Evolutionary conservation across 2,797 vertebrate species (phyloP).

Genomic region (Hemitrygon akajei): DNA sequence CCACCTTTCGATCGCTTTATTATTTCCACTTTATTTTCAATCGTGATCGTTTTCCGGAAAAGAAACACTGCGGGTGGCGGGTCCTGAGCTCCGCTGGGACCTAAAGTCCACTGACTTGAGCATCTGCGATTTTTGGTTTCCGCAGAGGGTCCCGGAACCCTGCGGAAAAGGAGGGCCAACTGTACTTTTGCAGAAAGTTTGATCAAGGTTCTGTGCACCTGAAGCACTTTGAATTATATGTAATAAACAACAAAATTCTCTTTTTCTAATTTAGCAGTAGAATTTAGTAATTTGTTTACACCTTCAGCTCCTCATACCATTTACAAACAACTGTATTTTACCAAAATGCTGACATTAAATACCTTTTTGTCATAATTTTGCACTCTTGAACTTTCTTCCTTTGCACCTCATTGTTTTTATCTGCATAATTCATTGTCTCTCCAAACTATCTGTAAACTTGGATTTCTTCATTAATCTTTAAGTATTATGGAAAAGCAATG

Average conservation of each 20-base stretch:
- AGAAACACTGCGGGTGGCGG: too few relatives aligned
- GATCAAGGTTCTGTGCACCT: not conserved
- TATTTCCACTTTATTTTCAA: too few relatives aligned
- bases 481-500: too few relatives aligned
- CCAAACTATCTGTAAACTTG: not conserved
- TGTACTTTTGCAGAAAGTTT: not conserved
- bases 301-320: not conserved
- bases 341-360: not conserved
- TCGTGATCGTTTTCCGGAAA: too few relatives aligned
- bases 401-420: not conserved
- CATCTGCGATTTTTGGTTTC: too few relatives aligned
- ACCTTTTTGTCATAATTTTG: not conserved
- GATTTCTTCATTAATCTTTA: not conserved
- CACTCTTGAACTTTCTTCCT: not conserved
- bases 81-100: too few relatives aligned
- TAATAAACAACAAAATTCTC: not conserved
- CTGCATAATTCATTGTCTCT: not conserved
- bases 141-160: too few relatives aligned
- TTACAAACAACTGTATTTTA: not conserved
- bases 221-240: not conserved
- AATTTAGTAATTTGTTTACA: not conserved
- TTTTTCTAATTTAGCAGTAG: not conserved
- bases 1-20: too few relatives aligned
- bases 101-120: too few relatives aligned
- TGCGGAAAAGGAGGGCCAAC: too few relatives aligned